These are phyloP conservation scores for Arenicola marina DNA, from an alignment of 2,888 invertebrate species.

Conservation along the genomic window DNA sequence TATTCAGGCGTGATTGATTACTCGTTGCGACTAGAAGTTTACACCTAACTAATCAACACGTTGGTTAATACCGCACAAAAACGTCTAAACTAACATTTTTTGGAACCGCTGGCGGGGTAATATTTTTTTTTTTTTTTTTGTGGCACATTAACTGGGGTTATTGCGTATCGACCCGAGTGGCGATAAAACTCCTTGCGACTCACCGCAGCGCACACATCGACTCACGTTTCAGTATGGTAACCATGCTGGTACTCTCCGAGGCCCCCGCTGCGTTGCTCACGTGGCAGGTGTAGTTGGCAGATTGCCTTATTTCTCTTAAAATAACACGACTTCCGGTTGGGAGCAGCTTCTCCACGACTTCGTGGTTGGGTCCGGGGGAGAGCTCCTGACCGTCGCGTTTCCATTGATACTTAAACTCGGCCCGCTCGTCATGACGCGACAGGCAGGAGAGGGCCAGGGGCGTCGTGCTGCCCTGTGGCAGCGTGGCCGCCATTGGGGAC, in stretches of 20 bases:
- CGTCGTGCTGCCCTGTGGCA: conserved; percentile 30
- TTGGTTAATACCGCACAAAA: too few relatives aligned
- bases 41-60: too few relatives aligned
- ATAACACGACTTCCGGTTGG: neutral
- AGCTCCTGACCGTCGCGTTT: conserved; percentile 28
- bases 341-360: conserved; percentile 43
- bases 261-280: neutral
- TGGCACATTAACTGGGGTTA: too few relatives aligned
- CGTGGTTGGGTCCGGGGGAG: conserved; percentile 19
- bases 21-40: too few relatives aligned
- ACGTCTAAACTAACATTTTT: neutral
- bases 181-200: too few relatives aligned
- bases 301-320: neutral
- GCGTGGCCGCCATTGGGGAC: conserved; percentile 40
- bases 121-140: neutral
- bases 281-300: neutral
- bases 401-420: conserved; percentile 42
- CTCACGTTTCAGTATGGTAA: too few relatives aligned
- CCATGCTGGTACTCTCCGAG: neutral
- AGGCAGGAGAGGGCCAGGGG: conserved; percentile 41
- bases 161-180: too few relatives aligned
- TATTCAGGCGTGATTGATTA: too few relatives aligned
- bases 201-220: too few relatives aligned
- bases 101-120: neutral
- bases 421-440: conserved; percentile 43